These are phyloP conservation scores for Butastur rufipennis DNA, from an alignment of 2,113 vertebrate genomes.

Conservation along the genomic window DNA sequence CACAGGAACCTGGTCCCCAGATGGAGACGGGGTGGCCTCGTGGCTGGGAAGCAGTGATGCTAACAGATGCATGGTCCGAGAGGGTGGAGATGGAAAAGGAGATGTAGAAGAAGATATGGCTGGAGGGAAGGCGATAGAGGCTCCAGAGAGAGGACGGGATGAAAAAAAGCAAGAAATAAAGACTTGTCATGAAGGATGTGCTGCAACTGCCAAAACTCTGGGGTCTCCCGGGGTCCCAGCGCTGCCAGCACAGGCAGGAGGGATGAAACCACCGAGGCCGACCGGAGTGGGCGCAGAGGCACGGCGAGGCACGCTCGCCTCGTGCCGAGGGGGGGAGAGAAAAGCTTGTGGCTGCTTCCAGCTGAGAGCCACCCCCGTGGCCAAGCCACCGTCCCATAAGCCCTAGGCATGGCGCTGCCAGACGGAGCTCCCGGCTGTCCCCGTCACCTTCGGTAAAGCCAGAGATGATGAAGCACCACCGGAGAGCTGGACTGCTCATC, in stretches of 20 bases:
- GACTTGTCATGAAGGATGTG: rapidly evolving
- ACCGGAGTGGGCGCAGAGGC: background rate
- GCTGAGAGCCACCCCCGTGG: background rate
- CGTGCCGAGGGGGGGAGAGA: background rate
- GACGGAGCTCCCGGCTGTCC: background rate
- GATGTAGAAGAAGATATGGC: background rate
- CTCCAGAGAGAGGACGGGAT: background rate
- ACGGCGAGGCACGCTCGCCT: rapidly evolving
- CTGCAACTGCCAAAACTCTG: background rate
- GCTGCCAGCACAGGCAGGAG: background rate
- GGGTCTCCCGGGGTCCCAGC: background rate
- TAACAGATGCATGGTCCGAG: background rate
- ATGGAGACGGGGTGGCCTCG: rapidly evolving
- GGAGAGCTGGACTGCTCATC: background rate
- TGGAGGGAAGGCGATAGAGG: background rate
- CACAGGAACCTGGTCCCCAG: rapidly evolving
- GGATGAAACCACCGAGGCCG: background rate
- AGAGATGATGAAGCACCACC: background rate
- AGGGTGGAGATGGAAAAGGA: background rate
- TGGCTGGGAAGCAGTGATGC: background rate
- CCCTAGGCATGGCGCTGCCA: rapidly evolving
- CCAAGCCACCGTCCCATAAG: background rate
- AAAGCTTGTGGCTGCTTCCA: background rate
- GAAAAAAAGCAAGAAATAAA: background rate
- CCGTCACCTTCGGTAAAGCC: background rate